These are phyloP conservation scores for Xyliphius kryptos DNA, from an alignment of 2,113 vertebrate species.

Conservation along the genomic window DNA sequence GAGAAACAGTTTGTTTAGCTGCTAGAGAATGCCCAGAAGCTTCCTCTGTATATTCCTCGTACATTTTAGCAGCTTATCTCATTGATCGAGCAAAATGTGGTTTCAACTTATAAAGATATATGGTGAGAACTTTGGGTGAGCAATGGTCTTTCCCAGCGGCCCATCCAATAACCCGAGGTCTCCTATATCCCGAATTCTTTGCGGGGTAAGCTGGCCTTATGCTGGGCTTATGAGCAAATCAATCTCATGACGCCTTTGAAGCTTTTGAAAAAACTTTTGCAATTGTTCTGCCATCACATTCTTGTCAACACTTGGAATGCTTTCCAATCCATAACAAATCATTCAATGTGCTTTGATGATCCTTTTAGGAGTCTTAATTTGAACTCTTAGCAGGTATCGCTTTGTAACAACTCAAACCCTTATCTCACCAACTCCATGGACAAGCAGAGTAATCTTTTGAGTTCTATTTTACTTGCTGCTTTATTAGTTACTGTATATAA, in stretches of 20 bases:
- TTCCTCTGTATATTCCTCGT: neutral
- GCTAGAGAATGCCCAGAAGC: neutral
- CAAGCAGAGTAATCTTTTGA: constrained; percentile 22
- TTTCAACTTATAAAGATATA: constrained; percentile 7
- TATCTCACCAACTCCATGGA: constrained; percentile 33
- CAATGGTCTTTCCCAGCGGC: neutral
- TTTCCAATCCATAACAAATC: neutral
- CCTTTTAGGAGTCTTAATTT: no score
- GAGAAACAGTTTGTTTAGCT: neutral
- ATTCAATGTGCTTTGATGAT: neutral
- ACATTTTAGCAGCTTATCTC: constrained; percentile 19
- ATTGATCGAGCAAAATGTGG: constrained; percentile 30
- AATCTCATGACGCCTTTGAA: neutral
- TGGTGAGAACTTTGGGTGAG: constrained; percentile 6
- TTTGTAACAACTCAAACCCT: no score
- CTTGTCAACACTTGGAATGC: neutral
- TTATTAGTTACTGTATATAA: constrained; percentile 29
- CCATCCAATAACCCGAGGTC: constrained; percentile 26
- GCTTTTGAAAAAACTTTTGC: neutral
- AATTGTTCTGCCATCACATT: neutral
- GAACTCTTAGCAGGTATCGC: constrained; percentile 28
- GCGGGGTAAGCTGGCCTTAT: constrained; percentile 15
- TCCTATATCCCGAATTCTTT: neutral
- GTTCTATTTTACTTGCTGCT: constrained; percentile 14
- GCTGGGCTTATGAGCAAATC: constrained; percentile 19